Evolutionary conservation across 1,140 invertebrate genomes (phyloP), one percentile per base, ranked within the genome.

Genomic region (Drosophila micromelanica): DNA sequence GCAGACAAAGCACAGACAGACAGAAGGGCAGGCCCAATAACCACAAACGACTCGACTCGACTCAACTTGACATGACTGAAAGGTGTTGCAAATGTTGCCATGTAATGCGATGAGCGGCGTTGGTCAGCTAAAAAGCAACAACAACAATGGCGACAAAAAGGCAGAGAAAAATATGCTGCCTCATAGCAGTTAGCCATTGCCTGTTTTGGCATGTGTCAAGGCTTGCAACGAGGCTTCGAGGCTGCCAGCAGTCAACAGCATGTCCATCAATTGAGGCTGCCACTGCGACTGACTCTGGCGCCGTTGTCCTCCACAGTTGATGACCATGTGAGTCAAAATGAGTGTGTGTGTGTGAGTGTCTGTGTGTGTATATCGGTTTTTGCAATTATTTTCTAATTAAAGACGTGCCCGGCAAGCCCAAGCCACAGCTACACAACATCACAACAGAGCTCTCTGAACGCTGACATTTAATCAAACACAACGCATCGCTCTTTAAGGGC

Each of bases 301-400:
- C 82, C 82, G 70, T 59, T 68, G 63, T 64, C 52, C 71, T 69
- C 37, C 57, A 20, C 37, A 13, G 8, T 35, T 52, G 49, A 52
- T 61, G 27, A 20, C 48, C 37, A 52, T 63, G 52, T 38, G 32
- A 49, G 30, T 2, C 40, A 12, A 38, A 38, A 17, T 57, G 51
- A 52, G 42, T 52, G n/a, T 70, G n/a, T 49, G 43, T 45, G 48
- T 56, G 46, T 52, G n/a, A 67, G n/a, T 49, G 43, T 45, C 45
- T 56, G 46, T 27, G 30, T 52, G 35, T 32, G 17, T 57, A 56
- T 70, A 54, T 71, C 49, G 61, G 55, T 72, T 82, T 75, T 72
- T 79, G 79, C 84, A 89, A 89, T 89, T 89, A 89, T 89, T 89
- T 89, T 89, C 84, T 89, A 89, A 89, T 89, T 89, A 89, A 89